Conservation (phyloP, 1,140 invertebrate species). For the Potamilus streckersoni region DNA sequence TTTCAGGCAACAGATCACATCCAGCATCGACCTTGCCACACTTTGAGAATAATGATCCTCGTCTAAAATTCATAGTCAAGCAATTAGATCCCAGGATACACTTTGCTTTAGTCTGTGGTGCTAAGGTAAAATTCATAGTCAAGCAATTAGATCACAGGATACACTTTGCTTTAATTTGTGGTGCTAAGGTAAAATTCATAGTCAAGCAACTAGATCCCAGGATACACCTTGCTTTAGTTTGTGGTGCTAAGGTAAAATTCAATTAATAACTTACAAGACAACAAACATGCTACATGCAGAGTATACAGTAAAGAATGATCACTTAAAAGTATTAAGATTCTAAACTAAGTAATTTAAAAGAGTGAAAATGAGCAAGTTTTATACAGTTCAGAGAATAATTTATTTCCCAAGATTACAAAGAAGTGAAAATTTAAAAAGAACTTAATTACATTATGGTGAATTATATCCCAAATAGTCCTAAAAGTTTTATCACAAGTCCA, state of each 20-base stretch:
- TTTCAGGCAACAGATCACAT: conserved; percentile 64
- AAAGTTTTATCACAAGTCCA: too few relatives aligned
- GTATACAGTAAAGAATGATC: neutral
- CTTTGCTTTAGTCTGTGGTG: conserved; percentile 69
- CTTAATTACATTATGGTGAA: too few relatives aligned
- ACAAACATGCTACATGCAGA: neutral
- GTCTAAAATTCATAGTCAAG: conserved; percentile 56
- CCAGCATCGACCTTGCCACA: conserved; percentile 60
- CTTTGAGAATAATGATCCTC: conserved; percentile 60
- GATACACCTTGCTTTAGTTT: conserved; percentile 69
- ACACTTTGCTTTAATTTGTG: too few relatives aligned
- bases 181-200: too few relatives aligned
- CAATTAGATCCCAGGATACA: conserved; percentile 67
- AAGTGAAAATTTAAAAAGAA: too few relatives aligned
- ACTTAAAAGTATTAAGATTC: neutral
- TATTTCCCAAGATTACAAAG: too few relatives aligned
- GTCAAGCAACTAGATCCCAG: conserved; percentile 63
- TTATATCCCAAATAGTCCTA: too few relatives aligned
- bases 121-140: conserved; percentile 57
- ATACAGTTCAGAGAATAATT: too few relatives aligned
- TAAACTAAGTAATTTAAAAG: too few relatives aligned
- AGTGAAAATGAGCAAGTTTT: too few relatives aligned
- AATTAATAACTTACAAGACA: neutral
- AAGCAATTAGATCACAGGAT: too few relatives aligned
- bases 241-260: conserved; percentile 65